A percentile compares a stretch with the other conserved stretches of the same genome.
These are phyloP conservation scores for Drosophila nigrodunni DNA, from an alignment of 1,140 invertebrate species.

Conservation along the genomic window DNA sequence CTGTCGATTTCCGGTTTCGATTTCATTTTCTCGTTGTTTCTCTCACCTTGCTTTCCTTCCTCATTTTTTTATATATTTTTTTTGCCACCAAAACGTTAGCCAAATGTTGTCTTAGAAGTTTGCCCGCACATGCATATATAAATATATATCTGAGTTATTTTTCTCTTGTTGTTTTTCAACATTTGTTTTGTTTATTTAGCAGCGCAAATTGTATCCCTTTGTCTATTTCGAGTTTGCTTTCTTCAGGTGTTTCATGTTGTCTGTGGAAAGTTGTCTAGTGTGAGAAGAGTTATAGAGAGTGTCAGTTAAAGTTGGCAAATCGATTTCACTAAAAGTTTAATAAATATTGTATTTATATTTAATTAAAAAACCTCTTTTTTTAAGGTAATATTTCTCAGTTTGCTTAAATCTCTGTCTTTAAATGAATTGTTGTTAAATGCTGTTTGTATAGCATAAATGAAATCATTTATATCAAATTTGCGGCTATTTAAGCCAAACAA, in stretches of 20 bases:
- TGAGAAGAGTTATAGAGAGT: background rate
- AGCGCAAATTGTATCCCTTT: conserved; percentile 43
- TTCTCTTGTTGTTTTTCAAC: conserved; percentile 17
- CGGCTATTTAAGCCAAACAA: conserved; percentile 47
- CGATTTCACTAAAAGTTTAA: too few species aligned
- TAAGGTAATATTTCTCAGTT: too few species aligned
- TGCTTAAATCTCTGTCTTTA: too few species aligned
- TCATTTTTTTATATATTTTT: background rate
- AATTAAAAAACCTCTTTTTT: too few species aligned
- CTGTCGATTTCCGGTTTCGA: conserved; percentile 63
- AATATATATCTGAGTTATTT: background rate
- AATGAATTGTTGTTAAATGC: background rate
- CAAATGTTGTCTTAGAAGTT: conserved; percentile 47
- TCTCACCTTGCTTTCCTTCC: conserved; percentile 9
- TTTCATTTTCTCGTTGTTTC: conserved; percentile 56
- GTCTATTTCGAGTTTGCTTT: conserved; percentile 11
- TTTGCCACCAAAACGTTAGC: background rate
- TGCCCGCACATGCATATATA: conserved; percentile 20
- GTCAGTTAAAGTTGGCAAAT: background rate
- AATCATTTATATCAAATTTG: conserved; percentile 49
- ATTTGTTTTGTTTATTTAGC: conserved; percentile 47
- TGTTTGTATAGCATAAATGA: background rate
- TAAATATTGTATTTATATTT: too few species aligned
- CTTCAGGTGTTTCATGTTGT: background rate
- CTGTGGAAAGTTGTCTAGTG: background rate